Base-by-base conservation (phyloP, 2,888 invertebrate species). In the Megalurothrips usitatus region DNA sequence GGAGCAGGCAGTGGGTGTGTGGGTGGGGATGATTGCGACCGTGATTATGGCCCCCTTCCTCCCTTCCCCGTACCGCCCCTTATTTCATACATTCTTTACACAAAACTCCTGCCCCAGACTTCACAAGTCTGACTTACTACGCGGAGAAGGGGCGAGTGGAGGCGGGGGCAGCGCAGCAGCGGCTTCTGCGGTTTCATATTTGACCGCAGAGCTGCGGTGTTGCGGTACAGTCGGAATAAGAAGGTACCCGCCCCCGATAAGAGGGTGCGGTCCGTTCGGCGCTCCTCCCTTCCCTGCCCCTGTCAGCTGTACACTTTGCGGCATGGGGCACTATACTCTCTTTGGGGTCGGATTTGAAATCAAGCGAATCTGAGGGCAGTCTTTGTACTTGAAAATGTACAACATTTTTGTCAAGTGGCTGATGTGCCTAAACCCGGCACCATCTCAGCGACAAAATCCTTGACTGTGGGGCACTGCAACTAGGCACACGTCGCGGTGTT, bases 41-140 rank as follows among this genome's bases (percentile, higher is more conserved):
- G 68, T 9, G n/a, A 63, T 9, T n/a, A 68, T 23, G 26, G 68
- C 23, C 26, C 23, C 68, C 68, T n/a, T 26, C 58, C 19, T 14
- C 23, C 68, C 68, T n/a, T 26, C 58, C 19, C 1, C 14, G 58
- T 19, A 58, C 11, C 58, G 17, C 68, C 68, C 68, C 23, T 12
- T 12, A 23, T 75, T 26, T 26, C 68, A 75, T 75, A 26, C 68
- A 75, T 75, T 75, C 68, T 23, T 26, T 75, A 75, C 68, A 75
- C 23, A 75, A 23, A 26, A 75, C 68, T 75, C 68, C 14, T 26
- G 26, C 23, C 9, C 68, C 68, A 23, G 68, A 23, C 68, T 23
- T 26, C 23, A 75, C 68, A 26, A 26, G 26, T 75, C 68, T 4
- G 68, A 11, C 68, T 17, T 17, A 58, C n/a, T 52, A 43, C 6